Conservation (phyloP, 2,797 vertebrate species). For the Hydrophis major region DNA sequence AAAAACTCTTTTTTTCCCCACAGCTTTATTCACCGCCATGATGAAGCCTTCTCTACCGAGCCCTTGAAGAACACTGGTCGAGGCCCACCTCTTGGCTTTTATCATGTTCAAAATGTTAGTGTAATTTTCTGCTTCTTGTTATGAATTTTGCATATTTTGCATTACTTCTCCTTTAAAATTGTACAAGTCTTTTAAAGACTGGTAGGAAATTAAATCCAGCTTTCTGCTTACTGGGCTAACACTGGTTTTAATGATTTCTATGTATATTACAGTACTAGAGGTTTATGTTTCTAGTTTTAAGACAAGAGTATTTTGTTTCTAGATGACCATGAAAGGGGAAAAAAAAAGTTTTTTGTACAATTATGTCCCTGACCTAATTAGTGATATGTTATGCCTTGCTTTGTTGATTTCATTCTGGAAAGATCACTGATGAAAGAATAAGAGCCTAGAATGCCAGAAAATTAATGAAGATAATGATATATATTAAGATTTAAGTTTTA, state of each 20-base stretch:
- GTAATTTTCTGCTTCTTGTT: background rate
- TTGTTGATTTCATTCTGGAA: background rate
- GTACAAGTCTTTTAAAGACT: background rate
- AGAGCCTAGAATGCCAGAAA: background rate
- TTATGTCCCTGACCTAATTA: background rate
- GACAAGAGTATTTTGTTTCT: background rate
- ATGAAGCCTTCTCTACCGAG: conserved; percentile 97
- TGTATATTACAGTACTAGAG: background rate
- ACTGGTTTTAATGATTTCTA: background rate
- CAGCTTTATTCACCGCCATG: conserved; percentile 97
- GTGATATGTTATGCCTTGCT: background rate
- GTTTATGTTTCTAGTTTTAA: background rate
- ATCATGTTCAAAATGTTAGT: conserved; percentile 95
- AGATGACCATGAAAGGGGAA: background rate
- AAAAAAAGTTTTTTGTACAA: background rate
- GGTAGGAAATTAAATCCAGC: background rate
- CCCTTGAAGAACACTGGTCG: conserved; percentile 95
- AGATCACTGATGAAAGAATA: background rate
- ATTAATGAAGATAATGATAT: background rate
- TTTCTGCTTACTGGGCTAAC: background rate
- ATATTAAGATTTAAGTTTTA: background rate
- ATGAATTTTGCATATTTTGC: background rate
- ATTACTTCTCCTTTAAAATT: background rate
- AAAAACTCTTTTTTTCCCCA: conserved; percentile 12
- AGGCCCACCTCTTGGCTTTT: conserved; percentile 94